Conservation (phyloP, 2,888 invertebrate genomes). For the Nezara viridula region DNA sequence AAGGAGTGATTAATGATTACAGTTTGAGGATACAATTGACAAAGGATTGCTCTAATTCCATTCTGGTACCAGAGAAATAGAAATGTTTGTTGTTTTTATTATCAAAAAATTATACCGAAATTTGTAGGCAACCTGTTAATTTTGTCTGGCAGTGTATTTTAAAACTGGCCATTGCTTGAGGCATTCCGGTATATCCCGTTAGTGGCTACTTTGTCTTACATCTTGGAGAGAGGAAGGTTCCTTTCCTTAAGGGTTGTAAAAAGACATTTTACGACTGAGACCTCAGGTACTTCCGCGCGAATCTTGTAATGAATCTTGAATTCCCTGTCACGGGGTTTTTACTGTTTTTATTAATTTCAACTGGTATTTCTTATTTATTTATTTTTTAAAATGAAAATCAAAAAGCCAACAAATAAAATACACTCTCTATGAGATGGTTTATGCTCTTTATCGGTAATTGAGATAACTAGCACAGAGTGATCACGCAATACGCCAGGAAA, state of each 20-base stretch:
- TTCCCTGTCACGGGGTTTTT: neutral
- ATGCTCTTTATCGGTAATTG: neutral
- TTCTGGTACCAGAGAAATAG: too few relatives aligned
- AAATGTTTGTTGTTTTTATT: too few relatives aligned
- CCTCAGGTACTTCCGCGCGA: neutral
- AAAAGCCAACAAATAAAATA: neutral
- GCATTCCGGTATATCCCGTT: neutral
- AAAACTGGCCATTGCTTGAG: neutral
- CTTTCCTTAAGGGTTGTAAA: neutral
- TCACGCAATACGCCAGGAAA: neutral
- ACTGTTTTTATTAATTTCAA: neutral
- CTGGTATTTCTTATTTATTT: neutral
- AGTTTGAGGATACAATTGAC: too few relatives aligned
- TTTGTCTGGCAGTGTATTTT: too few relatives aligned
- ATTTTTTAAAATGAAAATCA: neutral
- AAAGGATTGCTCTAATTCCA: too few relatives aligned
- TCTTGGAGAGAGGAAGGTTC: neutral
- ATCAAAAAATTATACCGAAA: too few relatives aligned
- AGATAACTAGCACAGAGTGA: neutral
- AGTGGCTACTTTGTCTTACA: neutral
- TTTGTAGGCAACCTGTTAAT: too few relatives aligned
- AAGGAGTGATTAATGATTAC: too few relatives aligned
- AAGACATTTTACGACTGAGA: neutral
- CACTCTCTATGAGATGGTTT: neutral
- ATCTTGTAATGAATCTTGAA: neutral